Base-by-base conservation (phyloP, 2,113 vertebrate genomes). In the Tupaia chinensis region DNA sequence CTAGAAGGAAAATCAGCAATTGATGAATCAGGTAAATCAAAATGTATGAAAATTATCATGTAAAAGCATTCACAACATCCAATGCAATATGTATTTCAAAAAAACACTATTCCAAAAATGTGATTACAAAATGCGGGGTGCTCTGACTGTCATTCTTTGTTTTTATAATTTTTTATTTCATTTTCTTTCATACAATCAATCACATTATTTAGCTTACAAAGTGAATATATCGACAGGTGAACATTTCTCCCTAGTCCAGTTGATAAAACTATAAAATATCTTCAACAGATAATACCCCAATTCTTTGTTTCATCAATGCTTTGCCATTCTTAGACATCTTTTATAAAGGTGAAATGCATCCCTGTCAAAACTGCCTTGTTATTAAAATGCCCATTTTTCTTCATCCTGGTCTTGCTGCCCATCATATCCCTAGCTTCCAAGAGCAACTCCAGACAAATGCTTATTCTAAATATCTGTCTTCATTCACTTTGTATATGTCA, bases 1-100 rank as follows among this genome's bases (percentile, higher is more conserved):
- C 96, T 99, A 97, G 99, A 99, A 98, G 99, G 99, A 0, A 98
- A 99, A 93, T 98, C 98, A 32, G 95, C 98, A 82, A 68, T 98
- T 5, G 98, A 98, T 80, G 98, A 99, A 95, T 97, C 99, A 94
- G 99, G 99, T 99, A 98, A 98, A 91, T 22, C 72, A 92, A 94
- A 92, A 56, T 74, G 25, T 65, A 68, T 70, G 61, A 69, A 66
- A 76, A 77, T 2, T 17, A 29, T 23, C 13, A 5, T 3, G 17
- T 20, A 77, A 91, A 53, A 3, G 7, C n/a, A 56, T 60, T 85
- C 25, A 34, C 22, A 83, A 44, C 2, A 79, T 1, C 1, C 44
- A 3, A 0, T 60, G 16, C 15, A 22, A 1, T 74, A 20, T 66
- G 20, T 34, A 19, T 13, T 60, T 91, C 27, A 54, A 19, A 44